Percentiles rank a stretch among this genome's conserved stretches.
These are phyloP conservation scores for Drosophila santomea DNA, from an alignment of 1,140 invertebrate genomes.

Conservation along the genomic window DNA sequence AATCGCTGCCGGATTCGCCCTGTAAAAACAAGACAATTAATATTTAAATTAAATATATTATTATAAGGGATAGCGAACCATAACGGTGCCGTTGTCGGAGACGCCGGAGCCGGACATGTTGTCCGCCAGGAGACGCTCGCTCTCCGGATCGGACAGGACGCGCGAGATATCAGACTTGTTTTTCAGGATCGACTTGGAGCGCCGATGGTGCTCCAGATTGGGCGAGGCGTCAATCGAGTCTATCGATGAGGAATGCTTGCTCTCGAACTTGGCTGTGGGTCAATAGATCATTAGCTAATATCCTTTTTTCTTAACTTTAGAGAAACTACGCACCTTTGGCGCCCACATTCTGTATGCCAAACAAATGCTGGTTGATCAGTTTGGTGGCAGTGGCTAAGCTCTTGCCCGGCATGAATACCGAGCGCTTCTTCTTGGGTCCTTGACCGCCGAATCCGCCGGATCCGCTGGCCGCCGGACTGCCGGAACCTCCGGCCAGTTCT, in stretches of 20 bases:
- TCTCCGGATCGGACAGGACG: slow-evolving; percentile 88
- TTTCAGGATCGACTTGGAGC: slow-evolving; percentile 92
- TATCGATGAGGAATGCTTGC: slow-evolving; percentile 89
- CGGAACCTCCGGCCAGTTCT: neutral
- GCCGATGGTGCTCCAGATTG: slow-evolving; percentile 87
- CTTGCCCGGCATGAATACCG: slow-evolving; percentile 87
- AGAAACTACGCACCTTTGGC: slow-evolving; percentile 84
- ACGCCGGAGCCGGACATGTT: slow-evolving; percentile 85
- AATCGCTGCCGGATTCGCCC: slow-evolving; percentile 85
- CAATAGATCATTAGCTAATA: neutral
- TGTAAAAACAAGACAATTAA: slow-evolving; percentile 20
- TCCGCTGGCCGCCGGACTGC: slow-evolving; percentile 28
- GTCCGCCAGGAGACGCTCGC: slow-evolving; percentile 91
- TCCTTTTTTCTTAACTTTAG: neutral
- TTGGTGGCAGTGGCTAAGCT: slow-evolving; percentile 89
- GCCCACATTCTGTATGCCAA: slow-evolving; percentile 87
- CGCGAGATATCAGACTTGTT: slow-evolving; percentile 88
- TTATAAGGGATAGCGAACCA: slow-evolving; percentile 43
- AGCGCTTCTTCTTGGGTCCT: slow-evolving; percentile 84
- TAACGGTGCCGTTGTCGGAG: slow-evolving; percentile 85
- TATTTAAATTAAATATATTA: neutral
- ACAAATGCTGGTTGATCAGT: slow-evolving; percentile 91
- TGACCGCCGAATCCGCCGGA: slow-evolving; percentile 30
- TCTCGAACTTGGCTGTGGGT: slow-evolving; percentile 84
- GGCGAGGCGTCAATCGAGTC: slow-evolving; percentile 89